Evolutionary conservation across 2,888 invertebrate species (phyloP).

Genomic region (Tiliacea citrago): DNA sequence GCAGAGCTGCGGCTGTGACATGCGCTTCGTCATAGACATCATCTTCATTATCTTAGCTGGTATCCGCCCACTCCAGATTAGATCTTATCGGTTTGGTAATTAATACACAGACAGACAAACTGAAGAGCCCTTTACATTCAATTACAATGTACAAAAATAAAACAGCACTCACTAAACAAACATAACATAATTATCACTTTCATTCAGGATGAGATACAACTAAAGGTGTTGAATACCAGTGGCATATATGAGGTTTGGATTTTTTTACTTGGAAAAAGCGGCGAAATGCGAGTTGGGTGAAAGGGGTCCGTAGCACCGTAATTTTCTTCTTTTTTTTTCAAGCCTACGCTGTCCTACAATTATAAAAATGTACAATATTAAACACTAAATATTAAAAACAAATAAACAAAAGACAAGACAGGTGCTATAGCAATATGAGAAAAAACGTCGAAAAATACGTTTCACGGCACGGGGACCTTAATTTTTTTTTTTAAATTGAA

Average conservation of each 20-base stretch:
- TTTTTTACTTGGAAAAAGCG: not conserved
- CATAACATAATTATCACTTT: too few relatives aligned
- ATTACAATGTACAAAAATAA: constrained; percentile 19
- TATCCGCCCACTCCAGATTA: constrained; percentile 37
- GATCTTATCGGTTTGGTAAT: constrained; percentile 21
- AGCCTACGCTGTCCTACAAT: too few relatives aligned
- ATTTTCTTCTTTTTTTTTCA: too few relatives aligned
- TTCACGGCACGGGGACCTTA: too few relatives aligned
- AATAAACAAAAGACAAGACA: too few relatives aligned
- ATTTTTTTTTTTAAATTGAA: too few relatives aligned
- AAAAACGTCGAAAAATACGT: too few relatives aligned
- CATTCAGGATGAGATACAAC: not conserved
- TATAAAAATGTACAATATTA: too few relatives aligned
- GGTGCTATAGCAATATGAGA: too few relatives aligned
- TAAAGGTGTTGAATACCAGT: not conserved
- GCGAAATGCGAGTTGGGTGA: not conserved
- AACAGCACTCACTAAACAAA: not conserved
- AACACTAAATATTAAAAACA: too few relatives aligned
- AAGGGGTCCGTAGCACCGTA: too few relatives aligned
- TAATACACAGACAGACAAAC: constrained; percentile 6
- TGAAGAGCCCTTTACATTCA: not conserved
- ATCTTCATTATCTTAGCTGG: constrained; percentile 46
- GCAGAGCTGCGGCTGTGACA: constrained; percentile 49
- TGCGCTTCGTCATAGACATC: constrained; percentile 49
- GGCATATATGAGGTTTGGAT: not conserved